These are phyloP conservation scores for Heliconius himera DNA, from an alignment of 1,140 invertebrate genomes.

Conservation along the genomic window DNA sequence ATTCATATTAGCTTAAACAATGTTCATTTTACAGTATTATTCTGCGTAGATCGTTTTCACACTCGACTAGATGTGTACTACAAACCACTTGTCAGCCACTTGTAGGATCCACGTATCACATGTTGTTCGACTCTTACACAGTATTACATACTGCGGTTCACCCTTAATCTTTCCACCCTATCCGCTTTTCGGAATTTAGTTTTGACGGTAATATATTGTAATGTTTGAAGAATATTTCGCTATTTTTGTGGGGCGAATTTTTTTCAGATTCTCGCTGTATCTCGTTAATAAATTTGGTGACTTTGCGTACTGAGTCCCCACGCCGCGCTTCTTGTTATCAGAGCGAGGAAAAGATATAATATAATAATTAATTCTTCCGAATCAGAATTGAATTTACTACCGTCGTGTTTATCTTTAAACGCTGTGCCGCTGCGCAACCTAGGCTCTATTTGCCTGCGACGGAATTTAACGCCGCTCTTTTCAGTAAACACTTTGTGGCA, in stretches of 20 bases:
- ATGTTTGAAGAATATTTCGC: neutral
- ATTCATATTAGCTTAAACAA: neutral
- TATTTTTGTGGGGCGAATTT: neutral
- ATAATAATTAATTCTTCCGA: too few relatives aligned
- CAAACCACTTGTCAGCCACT: neutral
- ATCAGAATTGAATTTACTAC: too few relatives aligned
- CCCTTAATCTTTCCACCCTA: neutral
- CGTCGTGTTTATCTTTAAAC: too few relatives aligned
- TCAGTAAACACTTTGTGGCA: neutral
- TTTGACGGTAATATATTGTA: neutral
- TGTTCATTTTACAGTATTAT: neutral
- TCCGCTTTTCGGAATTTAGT: neutral
- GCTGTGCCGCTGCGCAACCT: too few relatives aligned
- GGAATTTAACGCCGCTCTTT: neutral
- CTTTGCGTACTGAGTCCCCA: too few relatives aligned
- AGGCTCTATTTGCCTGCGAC: neutral
- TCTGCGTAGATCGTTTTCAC: neutral
- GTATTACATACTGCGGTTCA: neutral
- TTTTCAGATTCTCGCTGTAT: too few relatives aligned
- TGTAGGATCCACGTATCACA: slow-evolving; percentile 3
- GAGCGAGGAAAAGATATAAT: too few relatives aligned
- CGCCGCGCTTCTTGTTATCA: too few relatives aligned
- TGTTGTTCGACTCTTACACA: neutral
- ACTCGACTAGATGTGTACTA: neutral
- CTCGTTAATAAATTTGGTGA: too few relatives aligned